These are phyloP conservation scores for Octomys mimax DNA, from an alignment of 2,797 vertebrate genomes.

Conservation along the genomic window DNA sequence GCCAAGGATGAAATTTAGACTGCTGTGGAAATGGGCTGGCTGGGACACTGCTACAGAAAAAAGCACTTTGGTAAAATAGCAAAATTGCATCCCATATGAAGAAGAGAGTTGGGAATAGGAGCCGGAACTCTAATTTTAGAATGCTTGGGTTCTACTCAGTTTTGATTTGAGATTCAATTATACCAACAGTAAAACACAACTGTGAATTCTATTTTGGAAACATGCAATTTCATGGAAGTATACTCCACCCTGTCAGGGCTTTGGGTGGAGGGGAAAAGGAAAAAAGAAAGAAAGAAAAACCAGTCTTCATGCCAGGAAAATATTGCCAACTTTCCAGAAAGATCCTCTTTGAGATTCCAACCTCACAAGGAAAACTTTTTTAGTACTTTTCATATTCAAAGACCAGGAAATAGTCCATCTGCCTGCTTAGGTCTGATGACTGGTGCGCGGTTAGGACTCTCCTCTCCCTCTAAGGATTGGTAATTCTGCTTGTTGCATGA, in stretches of 20 bases:
- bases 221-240: conserved; percentile 81
- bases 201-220: conserved; percentile 84
- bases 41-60: conserved; percentile 77
- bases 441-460: conserved; percentile 41
- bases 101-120: conserved; percentile 2
- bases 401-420: conserved; percentile 58
- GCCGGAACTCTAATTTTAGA: conserved; percentile 55
- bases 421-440: conserved; percentile 28
- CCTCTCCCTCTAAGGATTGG: conserved; percentile 50
- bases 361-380: conserved; percentile 73
- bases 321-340: conserved; percentile 81
- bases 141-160: conserved; percentile 43
- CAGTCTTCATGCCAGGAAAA: conserved; percentile 76
- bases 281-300: not conserved
- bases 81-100: not conserved
- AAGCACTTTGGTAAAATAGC: conserved; percentile 59
- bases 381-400: conserved; percentile 66
- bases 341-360: conserved; percentile 78
- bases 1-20: no score
- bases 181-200: conserved; percentile 51
- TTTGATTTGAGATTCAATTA: conserved; percentile 64
- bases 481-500: not conserved
- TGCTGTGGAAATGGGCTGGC: conserved; percentile 66
- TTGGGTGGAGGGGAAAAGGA: conserved; percentile 67
- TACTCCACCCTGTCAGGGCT: conserved; percentile 84